These are phyloP conservation scores for Latheticus oryzae DNA, from an alignment of 2,888 invertebrate genomes.

Conservation along the genomic window DNA sequence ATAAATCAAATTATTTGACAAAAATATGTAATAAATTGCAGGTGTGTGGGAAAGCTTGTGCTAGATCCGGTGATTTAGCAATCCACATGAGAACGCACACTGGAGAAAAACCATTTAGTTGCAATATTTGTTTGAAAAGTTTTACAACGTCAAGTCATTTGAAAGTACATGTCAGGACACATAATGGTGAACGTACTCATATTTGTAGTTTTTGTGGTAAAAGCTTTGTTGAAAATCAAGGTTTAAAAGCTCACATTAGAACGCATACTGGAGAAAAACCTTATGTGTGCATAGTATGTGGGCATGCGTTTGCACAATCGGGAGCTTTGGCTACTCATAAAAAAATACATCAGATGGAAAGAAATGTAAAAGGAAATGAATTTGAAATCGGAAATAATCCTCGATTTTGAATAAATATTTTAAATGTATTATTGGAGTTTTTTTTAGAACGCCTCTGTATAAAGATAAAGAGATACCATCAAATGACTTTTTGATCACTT, in stretches of 20 bases:
- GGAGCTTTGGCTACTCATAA: constrained; percentile 57
- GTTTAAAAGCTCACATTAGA: constrained; percentile 56
- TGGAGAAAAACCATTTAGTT: constrained; percentile 58
- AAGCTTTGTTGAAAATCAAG: constrained; percentile 56
- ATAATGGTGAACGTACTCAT: constrained; percentile 55
- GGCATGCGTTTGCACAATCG: constrained; percentile 56
- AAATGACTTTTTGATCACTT: too few relatives aligned
- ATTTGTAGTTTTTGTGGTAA: constrained; percentile 55
- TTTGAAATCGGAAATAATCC: constrained; percentile 6
- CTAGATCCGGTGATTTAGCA: constrained; percentile 57
- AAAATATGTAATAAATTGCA: too few relatives aligned
- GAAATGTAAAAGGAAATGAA: not conserved
- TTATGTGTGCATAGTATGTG: constrained; percentile 56
- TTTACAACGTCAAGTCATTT: constrained; percentile 59
- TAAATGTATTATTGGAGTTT: too few relatives aligned
- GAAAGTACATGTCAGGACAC: constrained; percentile 57
- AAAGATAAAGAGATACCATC: too few relatives aligned
- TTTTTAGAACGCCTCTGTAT: too few relatives aligned
- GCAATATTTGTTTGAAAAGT: constrained; percentile 53
- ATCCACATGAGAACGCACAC: constrained; percentile 59
- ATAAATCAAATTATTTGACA: too few relatives aligned
- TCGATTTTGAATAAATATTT: too few relatives aligned
- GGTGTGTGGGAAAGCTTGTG: constrained; percentile 58
- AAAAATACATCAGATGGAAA: constrained; percentile 45
- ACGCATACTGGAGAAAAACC: constrained; percentile 60